Evolutionary conservation across 1,140 invertebrate genomes (phyloP), one percentile per base, ranked within the genome.

Genomic region (Cydia fagiglandana): DNA sequence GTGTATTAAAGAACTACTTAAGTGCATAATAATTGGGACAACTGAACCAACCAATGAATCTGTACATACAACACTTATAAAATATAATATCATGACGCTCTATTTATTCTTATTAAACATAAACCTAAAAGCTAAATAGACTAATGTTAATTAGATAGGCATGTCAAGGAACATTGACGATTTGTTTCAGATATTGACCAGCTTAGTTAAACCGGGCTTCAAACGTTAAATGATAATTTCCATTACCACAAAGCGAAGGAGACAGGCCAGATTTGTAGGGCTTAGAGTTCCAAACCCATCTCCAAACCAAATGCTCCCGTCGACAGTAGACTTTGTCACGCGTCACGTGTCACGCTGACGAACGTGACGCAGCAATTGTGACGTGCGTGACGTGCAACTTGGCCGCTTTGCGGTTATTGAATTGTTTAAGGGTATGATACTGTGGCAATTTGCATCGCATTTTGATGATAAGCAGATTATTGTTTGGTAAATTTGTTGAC

Each of bases 371-470:
- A 41, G 66, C 66, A 70, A 41, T 70, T 70, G 30, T 61, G 56
- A 56, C 64, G 64, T 15, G 30, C 64, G 64, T 68, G 64, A 70
- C 66, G 66, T 41, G 66, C 64, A 24, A 13, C 34, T 6, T 2
- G 9, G 17, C 15, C 66, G 64, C 64, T 66, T 61, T 61, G 56
- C 66, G n/a, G 66, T 70, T 70, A 45, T 70, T 70, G 34, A 70
- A 70, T 70, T 70, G 66, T 70, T 70, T 70, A 38, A 70, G 66
- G 66, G 34, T 38, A 70, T 70, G 66, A 70, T 70, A 70, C 66
- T 17, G 30, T 6, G 30, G n/a, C 38, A 17, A 70, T 70, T 70
- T 70, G 66, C 66, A 70, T 70, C 15, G 10, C 56, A 24, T 61
- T 61, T 61, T 61, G 17, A 24, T 61, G 56, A 24, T 61, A 61